Percentiles rank a stretch among this genome's conserved stretches.
These are phyloP conservation scores for Climacteris rufus DNA, from an alignment of 2,113 vertebrate genomes.

Conservation along the genomic window DNA sequence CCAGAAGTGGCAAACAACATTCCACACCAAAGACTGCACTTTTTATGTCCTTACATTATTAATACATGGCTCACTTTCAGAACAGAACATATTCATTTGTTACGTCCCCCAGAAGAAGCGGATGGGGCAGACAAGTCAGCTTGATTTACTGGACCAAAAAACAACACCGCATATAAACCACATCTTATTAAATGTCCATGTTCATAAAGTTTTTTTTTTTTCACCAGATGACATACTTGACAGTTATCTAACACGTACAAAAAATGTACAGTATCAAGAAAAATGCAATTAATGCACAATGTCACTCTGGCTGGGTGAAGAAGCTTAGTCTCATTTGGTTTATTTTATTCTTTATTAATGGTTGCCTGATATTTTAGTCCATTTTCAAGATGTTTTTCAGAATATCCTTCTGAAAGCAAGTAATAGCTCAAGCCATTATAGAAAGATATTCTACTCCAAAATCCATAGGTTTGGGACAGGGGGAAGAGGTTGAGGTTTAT, in stretches of 20 bases:
- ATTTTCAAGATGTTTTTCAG: not conserved
- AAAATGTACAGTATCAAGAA: not conserved
- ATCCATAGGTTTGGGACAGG: accelerated
- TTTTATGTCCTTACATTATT: not conserved
- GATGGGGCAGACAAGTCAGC: not conserved
- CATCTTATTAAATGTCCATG: not conserved
- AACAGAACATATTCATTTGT: not conserved
- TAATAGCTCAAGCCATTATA: not conserved
- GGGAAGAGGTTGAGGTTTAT: accelerated
- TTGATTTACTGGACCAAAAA: not conserved
- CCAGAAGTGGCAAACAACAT: not conserved
- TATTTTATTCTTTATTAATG: not conserved
- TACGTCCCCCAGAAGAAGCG: not conserved
- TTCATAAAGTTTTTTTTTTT: not conserved
- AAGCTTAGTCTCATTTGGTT: not conserved
- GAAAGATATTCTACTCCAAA: not conserved
- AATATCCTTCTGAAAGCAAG: not conserved
- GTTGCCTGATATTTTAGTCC: not conserved
- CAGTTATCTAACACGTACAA: not conserved
- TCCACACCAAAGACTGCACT: no score
- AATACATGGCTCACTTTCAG: not conserved
- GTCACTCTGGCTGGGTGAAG: not conserved
- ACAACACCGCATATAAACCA: not conserved
- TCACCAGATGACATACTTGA: not conserved
- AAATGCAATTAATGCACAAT: not conserved